Percentiles rank a stretch among this genome's conserved stretches.
These are phyloP conservation scores for Portunus trituberculatus DNA, from an alignment of 1,140 invertebrate genomes.

Conservation along the genomic window DNA sequence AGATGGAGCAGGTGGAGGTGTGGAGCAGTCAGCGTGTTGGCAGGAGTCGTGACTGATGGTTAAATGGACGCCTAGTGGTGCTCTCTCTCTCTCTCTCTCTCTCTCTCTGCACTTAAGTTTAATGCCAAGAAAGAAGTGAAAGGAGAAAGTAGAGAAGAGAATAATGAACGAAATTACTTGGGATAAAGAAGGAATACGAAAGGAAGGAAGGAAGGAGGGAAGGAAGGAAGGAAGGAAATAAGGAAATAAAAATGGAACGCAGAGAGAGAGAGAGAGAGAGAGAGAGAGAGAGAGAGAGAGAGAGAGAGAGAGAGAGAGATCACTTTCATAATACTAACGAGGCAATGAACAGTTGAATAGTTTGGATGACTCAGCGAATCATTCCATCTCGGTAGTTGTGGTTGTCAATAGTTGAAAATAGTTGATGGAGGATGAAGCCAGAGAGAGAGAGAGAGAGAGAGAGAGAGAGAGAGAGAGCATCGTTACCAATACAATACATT, in stretches of 20 bases:
- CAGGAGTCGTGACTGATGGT: too few relatives aligned
- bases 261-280: background rate
- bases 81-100: too few relatives aligned
- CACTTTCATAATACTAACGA: conserved; percentile 1
- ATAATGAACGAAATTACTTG: background rate
- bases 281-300: conserved; percentile 17
- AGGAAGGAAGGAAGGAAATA: conserved; percentile 35
- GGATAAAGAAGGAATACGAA: background rate
- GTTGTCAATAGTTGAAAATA: background rate
- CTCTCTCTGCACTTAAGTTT: background rate
- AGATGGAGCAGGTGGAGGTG: too few relatives aligned
- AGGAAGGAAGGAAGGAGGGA: conserved; percentile 34
- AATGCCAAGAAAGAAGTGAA: background rate
- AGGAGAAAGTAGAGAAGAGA: background rate
- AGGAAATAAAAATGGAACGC: background rate
- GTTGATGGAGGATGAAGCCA: background rate
- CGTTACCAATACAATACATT: background rate
- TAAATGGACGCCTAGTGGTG: too few relatives aligned
- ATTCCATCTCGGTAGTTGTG: background rate
- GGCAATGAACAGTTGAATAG: background rate
- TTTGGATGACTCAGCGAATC: background rate
- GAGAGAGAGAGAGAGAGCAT: background rate
- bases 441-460: too few relatives aligned
- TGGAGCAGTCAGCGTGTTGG: too few relatives aligned
- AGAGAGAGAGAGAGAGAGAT: background rate